These are phyloP conservation scores for Sturnus vulgaris DNA, from an alignment of 2,113 vertebrate genomes.

Conservation along the genomic window DNA sequence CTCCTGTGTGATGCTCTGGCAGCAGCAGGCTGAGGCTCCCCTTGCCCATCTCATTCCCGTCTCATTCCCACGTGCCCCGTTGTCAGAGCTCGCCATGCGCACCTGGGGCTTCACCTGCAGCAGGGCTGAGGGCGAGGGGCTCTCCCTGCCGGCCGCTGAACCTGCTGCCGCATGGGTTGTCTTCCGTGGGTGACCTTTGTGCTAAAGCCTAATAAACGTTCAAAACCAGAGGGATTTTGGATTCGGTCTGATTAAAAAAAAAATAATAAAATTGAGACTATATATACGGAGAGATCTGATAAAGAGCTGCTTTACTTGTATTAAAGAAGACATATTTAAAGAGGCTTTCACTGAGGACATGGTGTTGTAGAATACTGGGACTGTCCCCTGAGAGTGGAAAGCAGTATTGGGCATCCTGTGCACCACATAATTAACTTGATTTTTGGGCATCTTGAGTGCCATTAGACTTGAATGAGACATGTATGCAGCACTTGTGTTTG, in stretches of 20 bases:
- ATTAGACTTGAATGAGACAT: background rate
- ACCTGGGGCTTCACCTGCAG: rapidly evolving
- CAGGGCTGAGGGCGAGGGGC: background rate
- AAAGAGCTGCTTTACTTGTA: background rate
- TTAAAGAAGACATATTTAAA: background rate
- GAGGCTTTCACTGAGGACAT: background rate
- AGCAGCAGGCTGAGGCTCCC: background rate
- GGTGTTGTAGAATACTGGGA: background rate
- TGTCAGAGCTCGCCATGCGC: rapidly evolving
- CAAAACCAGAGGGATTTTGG: background rate
- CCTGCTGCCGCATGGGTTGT: background rate
- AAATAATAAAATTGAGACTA: background rate
- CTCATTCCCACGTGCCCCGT: rapidly evolving
- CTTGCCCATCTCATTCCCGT: rapidly evolving
- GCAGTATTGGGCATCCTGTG: background rate
- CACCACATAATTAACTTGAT: background rate
- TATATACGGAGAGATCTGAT: rapidly evolving
- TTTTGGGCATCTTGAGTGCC: background rate
- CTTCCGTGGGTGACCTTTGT: background rate
- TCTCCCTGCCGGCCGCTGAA: background rate
- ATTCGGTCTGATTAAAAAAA: background rate
- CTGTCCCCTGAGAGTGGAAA: background rate
- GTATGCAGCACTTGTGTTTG: background rate
- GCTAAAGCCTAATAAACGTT: background rate
- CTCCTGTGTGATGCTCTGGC: rapidly evolving